Conservation (phyloP, 2,113 vertebrate genomes). For the Microtus pennsylvanicus region DNA sequence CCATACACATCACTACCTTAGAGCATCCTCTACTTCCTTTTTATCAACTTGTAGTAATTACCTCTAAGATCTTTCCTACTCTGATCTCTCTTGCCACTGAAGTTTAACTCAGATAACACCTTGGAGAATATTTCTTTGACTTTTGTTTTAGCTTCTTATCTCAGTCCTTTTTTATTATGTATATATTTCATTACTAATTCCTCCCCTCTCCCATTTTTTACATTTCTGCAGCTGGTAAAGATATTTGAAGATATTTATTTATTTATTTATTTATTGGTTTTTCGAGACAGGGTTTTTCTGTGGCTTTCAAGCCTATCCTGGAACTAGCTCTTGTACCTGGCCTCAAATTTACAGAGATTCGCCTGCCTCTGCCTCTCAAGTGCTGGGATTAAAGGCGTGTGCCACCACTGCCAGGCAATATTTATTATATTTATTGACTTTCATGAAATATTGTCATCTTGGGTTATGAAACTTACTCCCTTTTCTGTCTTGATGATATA, state of each 20-base stretch:
- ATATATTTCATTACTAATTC: not conserved
- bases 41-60: not conserved
- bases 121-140: not conserved
- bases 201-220: not conserved
- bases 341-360: no score
- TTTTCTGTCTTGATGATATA: not conserved
- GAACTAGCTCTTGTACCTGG: no score
- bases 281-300: no score
- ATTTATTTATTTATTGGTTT: no score
- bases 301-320: no score
- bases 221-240: not conserved
- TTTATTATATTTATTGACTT: not conserved
- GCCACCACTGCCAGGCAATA: no score
- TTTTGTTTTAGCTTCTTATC: not conserved
- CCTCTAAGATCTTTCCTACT: not conserved
- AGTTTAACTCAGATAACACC: not conserved
- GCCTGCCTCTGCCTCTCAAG: no score
- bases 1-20: not conserved
- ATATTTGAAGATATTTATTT: not conserved
- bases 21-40: not conserved
- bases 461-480: not conserved
- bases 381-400: no score
- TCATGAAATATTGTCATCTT: not conserved
- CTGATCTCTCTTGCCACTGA: not conserved
- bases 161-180: not conserved